Evolutionary conservation across 30 jellyfish, hydroid and myxozoan species (phyloP).

Genomic region (Nemopilema nomurai): DNA sequence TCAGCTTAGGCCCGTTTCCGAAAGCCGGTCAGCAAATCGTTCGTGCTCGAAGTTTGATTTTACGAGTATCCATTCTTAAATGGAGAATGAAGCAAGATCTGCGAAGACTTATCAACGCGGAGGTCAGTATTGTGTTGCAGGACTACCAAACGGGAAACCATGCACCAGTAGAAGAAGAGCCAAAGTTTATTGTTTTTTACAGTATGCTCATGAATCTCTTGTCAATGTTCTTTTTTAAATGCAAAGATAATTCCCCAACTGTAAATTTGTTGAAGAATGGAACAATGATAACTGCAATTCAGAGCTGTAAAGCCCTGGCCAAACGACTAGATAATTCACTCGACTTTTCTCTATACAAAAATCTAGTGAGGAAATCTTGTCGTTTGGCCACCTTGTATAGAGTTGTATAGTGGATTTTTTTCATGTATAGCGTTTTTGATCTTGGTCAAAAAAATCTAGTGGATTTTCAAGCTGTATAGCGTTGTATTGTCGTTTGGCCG

Average conservation of each 20-base stretch:
- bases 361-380: no score
- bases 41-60: background rate
- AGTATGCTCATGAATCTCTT: background rate
- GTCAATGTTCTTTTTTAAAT: background rate
- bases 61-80: background rate
- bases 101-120: background rate
- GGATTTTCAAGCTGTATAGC: no score
- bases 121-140: constrained; percentile 16
- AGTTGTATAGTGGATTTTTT: no score
- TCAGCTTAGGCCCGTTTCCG: background rate
- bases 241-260: background rate
- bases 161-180: background rate
- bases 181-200: background rate
- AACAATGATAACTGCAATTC: background rate
- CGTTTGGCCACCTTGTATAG: no score
- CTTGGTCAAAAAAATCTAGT: no score
- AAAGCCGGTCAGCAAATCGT: background rate
- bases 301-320: no score
- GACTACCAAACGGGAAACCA: constrained; percentile 6
- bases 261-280: background rate
- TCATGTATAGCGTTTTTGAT: no score
- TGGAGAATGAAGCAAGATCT: background rate
- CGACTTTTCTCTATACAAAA: no score
- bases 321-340: no score
- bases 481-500: no score